Evolutionary conservation across 2,888 invertebrate genomes (phyloP).

Genomic region (Amorpha juglandis): DNA sequence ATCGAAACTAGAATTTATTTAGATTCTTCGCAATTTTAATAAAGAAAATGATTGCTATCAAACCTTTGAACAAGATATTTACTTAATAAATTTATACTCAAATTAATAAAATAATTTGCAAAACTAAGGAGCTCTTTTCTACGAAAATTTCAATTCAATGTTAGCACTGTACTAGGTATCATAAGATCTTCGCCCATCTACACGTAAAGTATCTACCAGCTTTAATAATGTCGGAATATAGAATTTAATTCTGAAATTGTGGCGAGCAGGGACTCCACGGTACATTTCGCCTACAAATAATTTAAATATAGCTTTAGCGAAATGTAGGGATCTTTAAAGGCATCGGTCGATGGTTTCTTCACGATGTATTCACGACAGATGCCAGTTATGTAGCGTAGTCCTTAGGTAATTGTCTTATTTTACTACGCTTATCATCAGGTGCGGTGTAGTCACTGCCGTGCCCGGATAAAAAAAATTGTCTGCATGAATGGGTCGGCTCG

Average conservation of each 20-base stretch:
- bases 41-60: neutral
- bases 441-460: no score
- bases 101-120: neutral
- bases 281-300: slow-evolving; percentile 48
- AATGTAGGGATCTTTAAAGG: slow-evolving; percentile 44
- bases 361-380: no score
- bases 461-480: no score
- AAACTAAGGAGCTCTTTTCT: neutral
- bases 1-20: neutral
- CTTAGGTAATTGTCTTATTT: no score
- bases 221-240: slow-evolving; percentile 32
- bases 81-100: neutral
- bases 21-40: neutral
- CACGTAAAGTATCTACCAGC: slow-evolving; percentile 31
- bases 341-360: no score
- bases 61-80: neutral
- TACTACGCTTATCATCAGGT: no score
- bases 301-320: slow-evolving; percentile 48
- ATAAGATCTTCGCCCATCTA: neutral
- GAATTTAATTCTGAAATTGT: slow-evolving; percentile 32
- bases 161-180: neutral
- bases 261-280: slow-evolving; percentile 33
- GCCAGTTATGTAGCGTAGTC: neutral
- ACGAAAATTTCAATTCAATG: neutral
- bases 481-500: no score